A percentile compares a stretch with the other conserved stretches of the same genome.
phyloP scores from a whole-genome alignment of 2,888 invertebrate genomes.

The Phoronis australis region DNA sequence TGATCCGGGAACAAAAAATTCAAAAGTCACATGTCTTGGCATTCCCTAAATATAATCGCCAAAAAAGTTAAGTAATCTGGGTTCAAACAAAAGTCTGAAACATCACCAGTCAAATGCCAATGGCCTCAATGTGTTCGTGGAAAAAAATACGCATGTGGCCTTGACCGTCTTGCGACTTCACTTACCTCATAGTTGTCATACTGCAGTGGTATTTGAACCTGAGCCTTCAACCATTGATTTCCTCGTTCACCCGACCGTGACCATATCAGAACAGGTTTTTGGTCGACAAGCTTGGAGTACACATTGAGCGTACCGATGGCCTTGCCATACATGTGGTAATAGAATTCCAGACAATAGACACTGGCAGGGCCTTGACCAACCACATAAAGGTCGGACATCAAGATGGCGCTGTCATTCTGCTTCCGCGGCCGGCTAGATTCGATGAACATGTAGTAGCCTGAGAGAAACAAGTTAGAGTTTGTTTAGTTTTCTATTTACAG shows the following conservation, averaged over 20 bases:
- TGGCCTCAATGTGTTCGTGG: no score
- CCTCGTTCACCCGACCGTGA: constrained; percentile 17
- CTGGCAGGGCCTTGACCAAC: constrained; percentile 12
- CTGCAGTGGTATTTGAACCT: constrained; percentile 25
- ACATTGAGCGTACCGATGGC: constrained; percentile 31
- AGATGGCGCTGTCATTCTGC: constrained; percentile 50
- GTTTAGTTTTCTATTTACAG: no score
- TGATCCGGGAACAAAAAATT: no score
- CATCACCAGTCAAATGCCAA: no score
- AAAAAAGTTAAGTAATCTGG: no score
- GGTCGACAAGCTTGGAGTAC: constrained; percentile 20
- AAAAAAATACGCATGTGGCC: no score
- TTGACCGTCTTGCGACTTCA: no score
- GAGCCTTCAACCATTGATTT: constrained; percentile 28
- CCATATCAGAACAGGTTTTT: constrained; percentile 26
- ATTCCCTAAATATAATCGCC: no score
- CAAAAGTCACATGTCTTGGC: no score
- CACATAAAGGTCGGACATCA: constrained; percentile 21
- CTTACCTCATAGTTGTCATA: neutral
- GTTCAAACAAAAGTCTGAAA: no score
- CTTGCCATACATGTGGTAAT: constrained; percentile 37
- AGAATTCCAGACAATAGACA: constrained; percentile 28
- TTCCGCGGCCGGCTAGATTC: constrained; percentile 59
- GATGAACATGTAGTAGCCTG: constrained; percentile 57
- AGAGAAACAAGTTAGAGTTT: constrained; percentile 4